Evolutionary conservation across 2,888 invertebrate genomes (phyloP), one percentile per base, ranked within the genome.

Genomic region (Phortica okadai): DNA sequence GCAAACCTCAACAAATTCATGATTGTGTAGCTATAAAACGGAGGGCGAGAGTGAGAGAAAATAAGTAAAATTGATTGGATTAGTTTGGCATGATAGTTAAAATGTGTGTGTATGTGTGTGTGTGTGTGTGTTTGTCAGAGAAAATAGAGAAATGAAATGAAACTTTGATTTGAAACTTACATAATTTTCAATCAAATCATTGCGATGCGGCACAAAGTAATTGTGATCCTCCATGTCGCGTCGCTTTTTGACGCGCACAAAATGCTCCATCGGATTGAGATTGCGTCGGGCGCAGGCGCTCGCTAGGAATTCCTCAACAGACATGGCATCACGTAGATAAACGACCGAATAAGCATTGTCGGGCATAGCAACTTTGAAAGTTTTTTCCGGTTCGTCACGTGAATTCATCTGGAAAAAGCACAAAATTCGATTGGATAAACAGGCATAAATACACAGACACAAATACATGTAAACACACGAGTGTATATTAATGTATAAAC

Each of bases 171-270:
- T 70, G 6, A 33, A 54, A 94, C 97, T 95, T 92, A 98, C 98
- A 92, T 98, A 97, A 91, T 97, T 97, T 92, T 98, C 98, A 89
- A 99, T 97, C 89, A 96, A 95, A 92, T 98, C 98, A 90, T 96
- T 96, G 88, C 97, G 95, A 91, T 98, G 97, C 78, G 98, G 98
- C 89, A 98, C 98, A 92, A 97, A 97, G 92, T 97, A 98, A 92
- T 97, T 97, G 92, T 97, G 97, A 92, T 97, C 97, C 91, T 98
- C 98, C 95, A 97, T 97, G 89, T 98, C 98, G 83, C 96, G 94
- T 84, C 98, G 95, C 91, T 98, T 97, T 93, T 97, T 97, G 83
- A 98, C 97, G 84, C 98, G 94, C 77, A 99, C 97, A 92, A 98
- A 99, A 92, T 98, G 98, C 91, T 99, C 98, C 92, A 97, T 96